Conservation (phyloP, 2,113 vertebrate genomes). For the Boulengeromyrus knoepffleri region DNA sequence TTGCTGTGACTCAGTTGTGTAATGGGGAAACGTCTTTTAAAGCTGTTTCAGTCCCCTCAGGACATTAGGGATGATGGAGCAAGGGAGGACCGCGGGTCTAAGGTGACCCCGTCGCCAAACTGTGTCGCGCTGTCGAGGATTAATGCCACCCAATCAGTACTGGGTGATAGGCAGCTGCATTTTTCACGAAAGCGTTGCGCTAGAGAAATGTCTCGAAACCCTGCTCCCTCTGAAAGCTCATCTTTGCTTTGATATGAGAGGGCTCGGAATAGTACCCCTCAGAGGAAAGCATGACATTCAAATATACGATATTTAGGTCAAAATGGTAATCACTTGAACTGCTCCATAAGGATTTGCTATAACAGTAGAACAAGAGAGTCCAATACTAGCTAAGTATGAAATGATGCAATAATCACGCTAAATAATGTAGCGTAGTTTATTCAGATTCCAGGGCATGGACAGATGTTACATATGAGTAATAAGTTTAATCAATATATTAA, state of each 20-base stretch:
- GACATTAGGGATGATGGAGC: slow-evolving; percentile 37
- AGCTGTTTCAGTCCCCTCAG: slow-evolving; percentile 43
- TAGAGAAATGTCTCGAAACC: slow-evolving; percentile 30
- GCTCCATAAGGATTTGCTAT: slow-evolving; percentile 3
- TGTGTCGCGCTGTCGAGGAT: slow-evolving; percentile 34
- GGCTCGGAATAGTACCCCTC: slow-evolving; percentile 6
- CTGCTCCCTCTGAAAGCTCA: slow-evolving; percentile 31
- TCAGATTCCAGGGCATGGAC: not conserved
- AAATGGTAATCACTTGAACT: slow-evolving; percentile 13
- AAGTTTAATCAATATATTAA: not conserved
- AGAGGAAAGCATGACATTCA: slow-evolving; percentile 8
- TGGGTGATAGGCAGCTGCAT: slow-evolving; percentile 4
- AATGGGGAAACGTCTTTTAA: slow-evolving; percentile 57
- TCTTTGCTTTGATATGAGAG: not conserved
- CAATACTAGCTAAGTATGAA: not conserved
- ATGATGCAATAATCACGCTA: not conserved
- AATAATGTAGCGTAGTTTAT: not conserved
- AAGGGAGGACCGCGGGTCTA: not conserved
- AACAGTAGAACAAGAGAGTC: slow-evolving; percentile 7
- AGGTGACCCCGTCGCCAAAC: not conserved
- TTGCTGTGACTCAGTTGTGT: slow-evolving; percentile 60
- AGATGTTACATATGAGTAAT: not conserved
- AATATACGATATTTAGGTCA: slow-evolving; percentile 19
- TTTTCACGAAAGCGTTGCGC: slow-evolving; percentile 21
- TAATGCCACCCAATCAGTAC: slow-evolving; percentile 14